These are phyloP conservation scores for Ptilonorhynchus violaceus DNA, from an alignment of 2,113 vertebrate genomes.

Conservation along the genomic window DNA sequence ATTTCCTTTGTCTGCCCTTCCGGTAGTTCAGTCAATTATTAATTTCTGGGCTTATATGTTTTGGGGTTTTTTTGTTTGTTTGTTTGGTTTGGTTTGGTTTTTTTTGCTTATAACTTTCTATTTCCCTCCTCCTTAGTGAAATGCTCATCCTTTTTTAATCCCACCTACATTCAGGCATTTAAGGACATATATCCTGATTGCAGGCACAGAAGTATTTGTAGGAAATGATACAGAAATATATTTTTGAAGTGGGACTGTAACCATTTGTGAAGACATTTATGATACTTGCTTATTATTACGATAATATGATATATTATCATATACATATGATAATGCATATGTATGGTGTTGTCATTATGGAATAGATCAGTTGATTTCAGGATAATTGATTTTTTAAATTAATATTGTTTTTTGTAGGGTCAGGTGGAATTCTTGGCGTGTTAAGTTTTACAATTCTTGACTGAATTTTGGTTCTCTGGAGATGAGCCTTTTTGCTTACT, in stretches of 20 bases:
- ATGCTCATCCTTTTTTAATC: background rate
- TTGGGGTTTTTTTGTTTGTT: background rate
- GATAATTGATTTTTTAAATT: background rate
- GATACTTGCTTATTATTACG: background rate
- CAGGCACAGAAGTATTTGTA: background rate
- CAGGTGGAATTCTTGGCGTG: background rate
- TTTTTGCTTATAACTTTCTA: background rate
- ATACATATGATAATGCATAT: background rate
- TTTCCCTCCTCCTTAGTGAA: background rate
- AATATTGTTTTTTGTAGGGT: background rate
- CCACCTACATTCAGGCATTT: background rate
- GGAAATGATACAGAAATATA: background rate
- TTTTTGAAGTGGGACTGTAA: background rate
- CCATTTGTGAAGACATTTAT: background rate
- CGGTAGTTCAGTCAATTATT: background rate
- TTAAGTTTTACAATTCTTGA: background rate
- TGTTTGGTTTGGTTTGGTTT: background rate
- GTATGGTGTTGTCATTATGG: background rate
- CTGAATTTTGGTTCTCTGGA: background rate
- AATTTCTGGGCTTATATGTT: background rate
- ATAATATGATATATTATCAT: no score
- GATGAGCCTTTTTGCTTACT: background rate
- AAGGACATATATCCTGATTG: background rate
- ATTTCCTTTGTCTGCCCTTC: background rate
- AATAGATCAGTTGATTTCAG: background rate